Percentiles rank a stretch among this genome's conserved stretches.
phyloP scores from a whole-genome alignment of 1,140 invertebrate species.

The Zaprionus vittiger region DNA sequence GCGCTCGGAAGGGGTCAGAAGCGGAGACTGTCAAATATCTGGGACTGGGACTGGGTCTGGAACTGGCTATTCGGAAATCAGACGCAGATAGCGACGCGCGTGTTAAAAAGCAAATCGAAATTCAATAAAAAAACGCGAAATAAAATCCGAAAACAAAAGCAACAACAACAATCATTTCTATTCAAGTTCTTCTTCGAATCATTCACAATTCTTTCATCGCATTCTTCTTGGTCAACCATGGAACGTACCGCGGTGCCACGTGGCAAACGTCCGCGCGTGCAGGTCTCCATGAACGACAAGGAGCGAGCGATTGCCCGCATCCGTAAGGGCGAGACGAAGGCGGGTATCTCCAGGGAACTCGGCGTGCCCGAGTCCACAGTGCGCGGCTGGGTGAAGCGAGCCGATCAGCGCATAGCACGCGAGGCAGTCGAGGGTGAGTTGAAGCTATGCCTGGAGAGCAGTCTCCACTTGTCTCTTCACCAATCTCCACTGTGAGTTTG shows the following conservation, averaged over 20 bases:
- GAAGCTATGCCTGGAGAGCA: neutral
- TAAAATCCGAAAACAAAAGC: constrained; percentile 32
- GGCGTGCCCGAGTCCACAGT: constrained; percentile 73
- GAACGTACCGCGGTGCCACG: constrained; percentile 57
- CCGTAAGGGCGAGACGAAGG: constrained; percentile 68
- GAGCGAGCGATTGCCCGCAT: constrained; percentile 67
- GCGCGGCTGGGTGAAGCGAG: constrained; percentile 70
- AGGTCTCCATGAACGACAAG: constrained; percentile 65
- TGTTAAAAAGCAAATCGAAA: constrained; percentile 31
- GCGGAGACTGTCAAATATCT: constrained; percentile 50
- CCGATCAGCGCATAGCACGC: constrained; percentile 61
- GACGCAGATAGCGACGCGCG: constrained; percentile 33
- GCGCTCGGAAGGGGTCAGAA: constrained; percentile 9
- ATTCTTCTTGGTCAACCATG: constrained; percentile 32
- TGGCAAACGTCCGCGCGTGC: constrained; percentile 65
- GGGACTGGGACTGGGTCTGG: neutral
- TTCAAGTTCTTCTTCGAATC: neutral
- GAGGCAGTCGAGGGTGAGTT: constrained; percentile 42
- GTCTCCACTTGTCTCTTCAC: neutral
- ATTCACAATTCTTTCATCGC: constrained; percentile 1
- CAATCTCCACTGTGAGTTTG: neutral
- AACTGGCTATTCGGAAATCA: constrained; percentile 30
- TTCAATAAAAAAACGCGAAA: constrained; percentile 29
- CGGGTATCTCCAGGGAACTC: constrained; percentile 67
- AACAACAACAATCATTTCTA: constrained; percentile 22